phyloP scores from a whole-genome alignment of 2,888 invertebrate genomes.

The Adineta ricciae region DNA sequence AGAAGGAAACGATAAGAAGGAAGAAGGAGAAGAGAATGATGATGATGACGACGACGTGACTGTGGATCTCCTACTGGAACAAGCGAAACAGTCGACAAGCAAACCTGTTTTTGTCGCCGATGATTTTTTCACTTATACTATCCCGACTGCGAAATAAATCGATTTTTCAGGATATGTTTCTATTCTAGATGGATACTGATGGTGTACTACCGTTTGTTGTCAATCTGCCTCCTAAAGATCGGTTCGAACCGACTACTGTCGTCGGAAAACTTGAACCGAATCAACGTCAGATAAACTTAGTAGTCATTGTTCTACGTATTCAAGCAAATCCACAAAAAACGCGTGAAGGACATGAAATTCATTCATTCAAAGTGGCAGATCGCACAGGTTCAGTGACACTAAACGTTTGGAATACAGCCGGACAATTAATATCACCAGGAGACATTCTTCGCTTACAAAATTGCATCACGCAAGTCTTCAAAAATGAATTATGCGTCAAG shows the following conservation, averaged over 20 bases:
- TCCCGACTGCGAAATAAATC: constrained; percentile 33
- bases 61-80: constrained; percentile 36
- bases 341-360: constrained; percentile 18
- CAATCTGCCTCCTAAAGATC: neutral
- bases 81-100: constrained; percentile 36
- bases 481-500: neutral
- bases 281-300: neutral
- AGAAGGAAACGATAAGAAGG: constrained; percentile 8
- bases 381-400: neutral
- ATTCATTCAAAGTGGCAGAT: neutral
- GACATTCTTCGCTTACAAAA: neutral
- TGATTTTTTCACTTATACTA: constrained; percentile 36
- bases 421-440: neutral
- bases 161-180: neutral
- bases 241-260: neutral
- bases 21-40: too few species aligned
- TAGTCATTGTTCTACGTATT: neutral
- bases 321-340: constrained; percentile 1
- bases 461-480: neutral
- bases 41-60: constrained; percentile 36
- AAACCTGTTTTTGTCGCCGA: constrained; percentile 36
- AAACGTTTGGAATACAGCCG: neutral
- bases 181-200: constrained; percentile 11
- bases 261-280: neutral
- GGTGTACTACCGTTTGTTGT: neutral